A percentile compares a stretch with the other conserved stretches of the same genome.
phyloP scores from a whole-genome alignment of 2,888 invertebrate genomes.

The Ryuthela nishihirai region DNA sequence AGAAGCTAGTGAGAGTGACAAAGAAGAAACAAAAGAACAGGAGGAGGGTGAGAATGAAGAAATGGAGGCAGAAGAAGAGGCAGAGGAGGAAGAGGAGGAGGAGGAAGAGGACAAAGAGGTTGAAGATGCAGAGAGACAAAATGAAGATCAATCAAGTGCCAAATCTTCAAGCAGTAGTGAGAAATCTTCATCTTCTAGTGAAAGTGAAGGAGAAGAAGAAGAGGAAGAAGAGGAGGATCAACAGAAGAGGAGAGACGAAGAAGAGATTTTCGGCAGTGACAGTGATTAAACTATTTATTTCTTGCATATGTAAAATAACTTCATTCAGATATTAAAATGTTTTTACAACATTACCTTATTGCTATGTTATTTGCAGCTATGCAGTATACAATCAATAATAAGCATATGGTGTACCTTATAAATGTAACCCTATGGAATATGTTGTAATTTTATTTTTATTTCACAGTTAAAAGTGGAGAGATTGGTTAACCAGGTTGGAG shows the following conservation, averaged over 20 bases:
- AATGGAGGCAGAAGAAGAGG: constrained; percentile 2
- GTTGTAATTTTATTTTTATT: too few relatives aligned
- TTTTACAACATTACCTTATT: too few relatives aligned
- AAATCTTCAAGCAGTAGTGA: neutral
- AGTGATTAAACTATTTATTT: too few relatives aligned
- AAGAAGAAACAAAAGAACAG: constrained; percentile 4
- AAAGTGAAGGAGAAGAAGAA: neutral
- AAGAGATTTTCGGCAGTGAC: constrained; percentile 44
- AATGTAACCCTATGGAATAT: too few relatives aligned
- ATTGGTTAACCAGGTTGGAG: too few relatives aligned
- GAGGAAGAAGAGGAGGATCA: constrained; percentile 38
- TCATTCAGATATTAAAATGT: too few relatives aligned
- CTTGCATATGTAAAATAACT: too few relatives aligned
- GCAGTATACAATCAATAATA: too few relatives aligned
- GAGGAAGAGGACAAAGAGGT: constrained; percentile 11
- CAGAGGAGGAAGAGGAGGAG: constrained; percentile 2
- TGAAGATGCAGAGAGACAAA: constrained; percentile 4
- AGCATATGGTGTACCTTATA: too few relatives aligned
- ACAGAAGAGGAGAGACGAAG: constrained; percentile 42
- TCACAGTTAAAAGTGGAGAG: too few relatives aligned
- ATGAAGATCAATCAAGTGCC: neutral
- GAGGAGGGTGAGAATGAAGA: constrained; percentile 8
- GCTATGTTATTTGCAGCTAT: too few relatives aligned
- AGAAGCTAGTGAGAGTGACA: constrained; percentile 20
- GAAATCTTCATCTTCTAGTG: neutral